A percentile compares a stretch with the other conserved stretches of the same genome.
Conservation (phyloP, 2,888 invertebrate genomes). For the Perithous albicinctus region DNA sequence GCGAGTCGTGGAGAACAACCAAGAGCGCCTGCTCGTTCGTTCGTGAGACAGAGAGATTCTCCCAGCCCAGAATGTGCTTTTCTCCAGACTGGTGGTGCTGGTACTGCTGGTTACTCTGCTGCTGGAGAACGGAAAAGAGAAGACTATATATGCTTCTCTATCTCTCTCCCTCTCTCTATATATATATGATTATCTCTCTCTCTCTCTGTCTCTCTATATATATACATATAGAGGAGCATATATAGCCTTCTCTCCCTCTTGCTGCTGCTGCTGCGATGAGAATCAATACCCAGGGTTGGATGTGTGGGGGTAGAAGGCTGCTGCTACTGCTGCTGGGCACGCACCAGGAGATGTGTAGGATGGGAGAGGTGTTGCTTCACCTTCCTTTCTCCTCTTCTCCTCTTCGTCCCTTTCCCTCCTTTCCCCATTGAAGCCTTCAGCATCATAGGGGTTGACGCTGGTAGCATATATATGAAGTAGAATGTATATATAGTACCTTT, state of each 20-base stretch:
- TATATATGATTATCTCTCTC: slow-evolving; percentile 22
- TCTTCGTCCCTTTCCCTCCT: neutral
- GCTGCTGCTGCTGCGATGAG: slow-evolving; percentile 77
- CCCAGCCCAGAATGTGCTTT: slow-evolving; percentile 79
- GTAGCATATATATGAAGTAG: neutral
- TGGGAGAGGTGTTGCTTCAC: slow-evolving; percentile 74
- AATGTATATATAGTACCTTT: neutral
- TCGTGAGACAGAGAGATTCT: slow-evolving; percentile 69
- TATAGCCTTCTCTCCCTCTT: slow-evolving; percentile 28
- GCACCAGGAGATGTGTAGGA: slow-evolving; percentile 62
- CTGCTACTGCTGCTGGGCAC: slow-evolving; percentile 78
- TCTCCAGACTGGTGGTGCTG: slow-evolving; percentile 78
- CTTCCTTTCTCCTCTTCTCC: slow-evolving; percentile 10
- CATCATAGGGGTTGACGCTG: slow-evolving; percentile 8
- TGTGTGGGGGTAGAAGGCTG: slow-evolving; percentile 85
- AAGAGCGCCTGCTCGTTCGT: slow-evolving; percentile 67
- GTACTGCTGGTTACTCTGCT: slow-evolving; percentile 59
- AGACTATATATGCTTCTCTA: slow-evolving; percentile 70
- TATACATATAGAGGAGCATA: too few relatives aligned
- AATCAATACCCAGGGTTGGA: slow-evolving; percentile 81
- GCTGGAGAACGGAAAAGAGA: slow-evolving; percentile 80
- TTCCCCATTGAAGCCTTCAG: neutral
- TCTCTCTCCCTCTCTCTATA: too few relatives aligned
- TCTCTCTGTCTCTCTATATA: slow-evolving; percentile 57
- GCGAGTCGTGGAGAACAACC: slow-evolving; percentile 50